Evolutionary conservation across 2,113 vertebrate species (phyloP).

Genomic region (Polypterus senegalus): DNA sequence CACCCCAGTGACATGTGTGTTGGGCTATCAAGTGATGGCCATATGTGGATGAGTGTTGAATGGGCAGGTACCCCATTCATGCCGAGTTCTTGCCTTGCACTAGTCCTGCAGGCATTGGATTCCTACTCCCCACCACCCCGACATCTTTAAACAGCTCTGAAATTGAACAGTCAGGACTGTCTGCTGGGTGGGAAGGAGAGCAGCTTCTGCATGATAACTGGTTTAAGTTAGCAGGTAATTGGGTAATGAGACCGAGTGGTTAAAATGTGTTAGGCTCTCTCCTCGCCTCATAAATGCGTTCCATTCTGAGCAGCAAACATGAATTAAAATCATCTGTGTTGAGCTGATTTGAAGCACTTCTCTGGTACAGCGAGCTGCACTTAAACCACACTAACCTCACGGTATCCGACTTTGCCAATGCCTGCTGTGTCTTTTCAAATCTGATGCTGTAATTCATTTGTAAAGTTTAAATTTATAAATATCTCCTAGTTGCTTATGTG

Average conservation of each 20-base stretch:
- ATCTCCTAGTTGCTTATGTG: constrained; percentile 28
- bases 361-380: constrained; percentile 54
- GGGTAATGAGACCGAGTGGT: constrained; percentile 28
- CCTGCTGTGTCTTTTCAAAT: constrained; percentile 52
- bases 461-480: constrained; percentile 50
- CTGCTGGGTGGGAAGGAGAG: constrained; percentile 3
- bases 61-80: too few relatives aligned
- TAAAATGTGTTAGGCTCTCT: constrained; percentile 32
- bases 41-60: too few relatives aligned
- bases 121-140: too few relatives aligned
- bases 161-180: too few relatives aligned
- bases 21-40: too few relatives aligned
- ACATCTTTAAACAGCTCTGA: too few relatives aligned
- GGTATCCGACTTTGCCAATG: constrained; percentile 54
- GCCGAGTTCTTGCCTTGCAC: too few relatives aligned
- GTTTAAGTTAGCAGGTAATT: constrained; percentile 49
- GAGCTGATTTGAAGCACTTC: constrained; percentile 55
- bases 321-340: constrained; percentile 69
- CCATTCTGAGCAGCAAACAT: constrained; percentile 46
- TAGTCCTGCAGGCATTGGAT: too few relatives aligned
- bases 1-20: too few relatives aligned
- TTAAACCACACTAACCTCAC: constrained; percentile 63
- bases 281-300: constrained; percentile 35
- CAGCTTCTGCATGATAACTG: constrained; percentile 40
- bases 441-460: constrained; percentile 44